These are phyloP conservation scores for Meiosimyza decipiens DNA, from an alignment of 2,888 invertebrate genomes.

Conservation along the genomic window DNA sequence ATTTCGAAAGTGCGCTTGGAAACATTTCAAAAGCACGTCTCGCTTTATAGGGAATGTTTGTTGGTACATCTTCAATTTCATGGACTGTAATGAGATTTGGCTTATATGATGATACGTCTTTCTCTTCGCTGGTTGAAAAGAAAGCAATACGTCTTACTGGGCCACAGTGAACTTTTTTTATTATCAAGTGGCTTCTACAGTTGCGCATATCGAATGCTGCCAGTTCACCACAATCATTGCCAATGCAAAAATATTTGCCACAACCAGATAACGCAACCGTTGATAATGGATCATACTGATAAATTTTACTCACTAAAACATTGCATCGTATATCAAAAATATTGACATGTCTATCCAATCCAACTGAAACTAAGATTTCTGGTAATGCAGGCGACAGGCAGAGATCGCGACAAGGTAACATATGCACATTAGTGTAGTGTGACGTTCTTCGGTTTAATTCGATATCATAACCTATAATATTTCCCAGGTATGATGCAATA, in stretches of 20 bases:
- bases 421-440: slow-evolving; percentile 57
- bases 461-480: slow-evolving; percentile 61
- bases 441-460: slow-evolving; percentile 59
- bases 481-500: slow-evolving; percentile 61
- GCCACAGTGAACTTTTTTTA: slow-evolving; percentile 56
- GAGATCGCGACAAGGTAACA: slow-evolving; percentile 63
- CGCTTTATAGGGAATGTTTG: no score
- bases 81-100: no score
- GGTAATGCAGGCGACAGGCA: slow-evolving; percentile 59
- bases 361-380: slow-evolving; percentile 60
- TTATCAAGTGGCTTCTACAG: slow-evolving; percentile 53
- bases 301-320: slow-evolving; percentile 45
- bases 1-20: no score
- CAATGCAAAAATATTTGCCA: slow-evolving; percentile 62
- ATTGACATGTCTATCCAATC: slow-evolving; percentile 64
- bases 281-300: slow-evolving; percentile 59
- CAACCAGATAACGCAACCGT: slow-evolving; percentile 62
- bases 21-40: no score
- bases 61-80: no score
- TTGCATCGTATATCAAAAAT: slow-evolving; percentile 63
- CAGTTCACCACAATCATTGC: slow-evolving; percentile 65
- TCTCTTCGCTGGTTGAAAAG: no score
- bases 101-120: no score
- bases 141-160: slow-evolving; percentile 57
- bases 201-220: slow-evolving; percentile 63